A percentile compares a stretch with the other conserved stretches of the same genome.
phyloP scores from a whole-genome alignment of 2,888 invertebrate genomes.

The Podotricha telesiphe region DNA sequence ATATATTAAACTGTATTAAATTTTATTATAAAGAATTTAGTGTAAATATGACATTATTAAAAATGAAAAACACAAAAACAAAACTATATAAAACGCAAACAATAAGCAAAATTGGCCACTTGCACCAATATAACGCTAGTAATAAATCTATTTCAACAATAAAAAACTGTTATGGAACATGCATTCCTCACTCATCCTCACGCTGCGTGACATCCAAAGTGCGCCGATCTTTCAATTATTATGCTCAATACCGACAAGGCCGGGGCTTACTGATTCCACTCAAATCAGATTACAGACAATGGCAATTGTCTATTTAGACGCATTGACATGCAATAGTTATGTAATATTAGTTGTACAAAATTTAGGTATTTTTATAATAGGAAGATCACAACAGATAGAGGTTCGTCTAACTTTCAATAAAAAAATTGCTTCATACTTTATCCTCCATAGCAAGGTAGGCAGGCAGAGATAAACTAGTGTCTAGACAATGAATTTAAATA shows the following conservation, averaged over 20 bases:
- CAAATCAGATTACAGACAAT: slow-evolving; percentile 59
- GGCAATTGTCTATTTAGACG: slow-evolving; percentile 44
- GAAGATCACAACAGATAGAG: no score
- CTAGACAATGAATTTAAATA: no score
- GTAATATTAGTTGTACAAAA: not conserved
- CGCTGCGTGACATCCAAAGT: slow-evolving; percentile 60
- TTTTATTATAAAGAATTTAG: no score
- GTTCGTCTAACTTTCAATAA: no score
- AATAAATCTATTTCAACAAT: slow-evolving; percentile 33
- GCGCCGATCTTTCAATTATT: slow-evolving; percentile 68
- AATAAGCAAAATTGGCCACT: slow-evolving; percentile 15
- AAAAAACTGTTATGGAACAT: slow-evolving; percentile 37
- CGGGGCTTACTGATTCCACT: slow-evolving; percentile 60
- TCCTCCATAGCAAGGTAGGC: no score
- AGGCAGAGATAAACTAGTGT: no score
- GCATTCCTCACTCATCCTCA: slow-evolving; percentile 39
- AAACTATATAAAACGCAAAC: not conserved
- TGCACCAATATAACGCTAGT: slow-evolving; percentile 5
- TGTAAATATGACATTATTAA: no score
- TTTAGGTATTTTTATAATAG: not conserved
- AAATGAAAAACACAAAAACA: no score
- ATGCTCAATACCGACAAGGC: slow-evolving; percentile 75
- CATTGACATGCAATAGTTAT: slow-evolving; percentile 34
- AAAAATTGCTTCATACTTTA: no score
- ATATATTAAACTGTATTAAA: no score